Conservation (phyloP, 2,797 vertebrate species). For the Diplodus sargus region DNA sequence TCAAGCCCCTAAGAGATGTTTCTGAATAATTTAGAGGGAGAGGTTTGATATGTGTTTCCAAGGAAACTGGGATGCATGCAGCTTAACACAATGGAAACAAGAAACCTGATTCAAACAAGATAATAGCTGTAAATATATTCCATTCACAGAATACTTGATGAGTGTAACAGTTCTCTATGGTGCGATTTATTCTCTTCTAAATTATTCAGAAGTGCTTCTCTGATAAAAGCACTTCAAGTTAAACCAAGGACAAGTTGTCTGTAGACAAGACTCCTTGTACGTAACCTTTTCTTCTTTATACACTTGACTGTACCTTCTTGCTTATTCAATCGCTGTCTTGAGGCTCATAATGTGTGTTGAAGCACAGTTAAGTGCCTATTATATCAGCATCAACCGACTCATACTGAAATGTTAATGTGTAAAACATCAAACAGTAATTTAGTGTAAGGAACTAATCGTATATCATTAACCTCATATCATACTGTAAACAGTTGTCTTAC, state of each 20-base stretch:
- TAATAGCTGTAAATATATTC: conserved; percentile 70
- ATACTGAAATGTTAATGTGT: background rate
- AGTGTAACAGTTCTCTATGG: conserved; percentile 31
- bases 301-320: background rate
- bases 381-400: background rate
- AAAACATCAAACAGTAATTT: background rate
- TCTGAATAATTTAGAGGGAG: conserved; percentile 80
- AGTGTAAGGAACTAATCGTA: background rate
- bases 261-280: conserved; percentile 5
- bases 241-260: conserved; percentile 31
- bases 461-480: background rate
- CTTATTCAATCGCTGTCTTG: background rate
- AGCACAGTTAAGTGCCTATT: background rate
- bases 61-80: conserved; percentile 71
- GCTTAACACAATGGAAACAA: conserved; percentile 53
- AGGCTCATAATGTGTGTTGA: background rate
- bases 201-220: conserved; percentile 53
- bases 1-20: conserved; percentile 69
- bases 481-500: background rate
- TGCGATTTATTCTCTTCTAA: conserved; percentile 50
- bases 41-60: conserved; percentile 75
- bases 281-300: conserved; percentile 17
- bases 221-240: conserved; percentile 43
- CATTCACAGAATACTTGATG: conserved; percentile 42
- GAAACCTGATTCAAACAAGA: conserved; percentile 68